Evolutionary conservation across 2,797 vertebrate genomes (phyloP).

Genomic region (Aeoliscus strigatus): DNA sequence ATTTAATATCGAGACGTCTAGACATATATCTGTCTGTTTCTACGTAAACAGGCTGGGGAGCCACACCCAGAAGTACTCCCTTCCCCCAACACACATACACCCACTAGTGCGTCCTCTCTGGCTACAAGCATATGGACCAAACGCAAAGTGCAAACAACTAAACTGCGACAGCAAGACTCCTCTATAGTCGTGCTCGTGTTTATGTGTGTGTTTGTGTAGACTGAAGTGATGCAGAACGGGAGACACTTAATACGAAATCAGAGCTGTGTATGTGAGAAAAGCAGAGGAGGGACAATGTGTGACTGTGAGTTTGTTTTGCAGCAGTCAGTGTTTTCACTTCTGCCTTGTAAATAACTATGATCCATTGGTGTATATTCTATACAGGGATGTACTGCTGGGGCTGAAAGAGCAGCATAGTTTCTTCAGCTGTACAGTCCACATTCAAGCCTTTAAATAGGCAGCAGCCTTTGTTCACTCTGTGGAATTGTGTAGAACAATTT

Average conservation of each 20-base stretch:
- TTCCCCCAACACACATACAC: conserved; percentile 34
- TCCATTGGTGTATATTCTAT: conserved; percentile 2
- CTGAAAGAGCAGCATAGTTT: conserved; percentile 7
- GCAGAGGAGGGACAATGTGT: not conserved
- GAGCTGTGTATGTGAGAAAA: not conserved
- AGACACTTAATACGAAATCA: conserved; percentile 56
- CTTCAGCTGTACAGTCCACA: conserved; percentile 7
- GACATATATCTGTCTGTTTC: conserved; percentile 35
- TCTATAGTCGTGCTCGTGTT: conserved; percentile 38
- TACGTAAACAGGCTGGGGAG: conserved; percentile 35
- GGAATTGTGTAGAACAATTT: too few species aligned
- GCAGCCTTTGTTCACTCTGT: too few species aligned
- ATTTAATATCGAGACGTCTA: conserved; percentile 46
- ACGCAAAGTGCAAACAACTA: conserved; percentile 52
- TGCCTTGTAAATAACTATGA: too few species aligned
- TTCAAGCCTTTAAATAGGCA: conserved; percentile 3
- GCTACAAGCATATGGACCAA: conserved; percentile 29
- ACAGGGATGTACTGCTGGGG: conserved; percentile 12
- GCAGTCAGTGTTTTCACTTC: too few species aligned
- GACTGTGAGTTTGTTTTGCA: too few species aligned
- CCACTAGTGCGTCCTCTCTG: conserved; percentile 2
- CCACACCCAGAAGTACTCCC: conserved; percentile 60
- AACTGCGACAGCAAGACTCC: conserved; percentile 31
- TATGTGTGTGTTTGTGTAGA: conserved; percentile 10
- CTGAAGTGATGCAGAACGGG: conserved; percentile 48